A percentile compares a stretch with the other conserved stretches of the same genome.
Conservation (phyloP, 2,888 invertebrate species). For the Malthinus seriepunctatus region DNA sequence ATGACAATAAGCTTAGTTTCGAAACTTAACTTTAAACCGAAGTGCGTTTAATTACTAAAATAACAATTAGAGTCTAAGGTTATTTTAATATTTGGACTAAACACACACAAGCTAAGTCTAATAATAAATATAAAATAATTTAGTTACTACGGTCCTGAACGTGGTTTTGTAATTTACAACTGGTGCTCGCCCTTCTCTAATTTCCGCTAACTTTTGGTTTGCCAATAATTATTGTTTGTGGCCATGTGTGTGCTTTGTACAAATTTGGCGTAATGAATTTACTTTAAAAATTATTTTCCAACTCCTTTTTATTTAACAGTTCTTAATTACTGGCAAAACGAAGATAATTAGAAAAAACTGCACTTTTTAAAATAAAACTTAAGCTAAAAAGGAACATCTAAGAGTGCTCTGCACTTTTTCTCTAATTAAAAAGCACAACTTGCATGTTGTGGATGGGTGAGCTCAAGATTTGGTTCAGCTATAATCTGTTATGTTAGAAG, state of each 20-base stretch:
- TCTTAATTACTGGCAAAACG: too few species aligned
- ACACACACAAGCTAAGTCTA: constrained; percentile 7
- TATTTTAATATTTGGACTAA: constrained; percentile 3
- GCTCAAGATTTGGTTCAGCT: too few species aligned
- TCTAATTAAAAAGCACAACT: too few species aligned
- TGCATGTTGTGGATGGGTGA: too few species aligned
- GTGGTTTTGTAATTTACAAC: constrained; percentile 31
- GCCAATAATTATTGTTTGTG: constrained; percentile 30
- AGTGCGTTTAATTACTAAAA: constrained; percentile 25
- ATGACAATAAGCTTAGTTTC: constrained; percentile 22
- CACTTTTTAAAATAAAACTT: too few species aligned
- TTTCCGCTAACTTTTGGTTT: constrained; percentile 27
- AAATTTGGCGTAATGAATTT: constrained; percentile 29
- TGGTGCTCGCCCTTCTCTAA: constrained; percentile 19
- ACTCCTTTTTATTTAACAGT: not conserved
- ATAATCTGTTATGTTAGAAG: too few species aligned
- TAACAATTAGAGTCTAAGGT: constrained; percentile 18
- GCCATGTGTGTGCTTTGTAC: constrained; percentile 13
- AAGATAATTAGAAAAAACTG: too few species aligned
- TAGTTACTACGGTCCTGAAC: constrained; percentile 23
- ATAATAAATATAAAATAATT: constrained; percentile 12
- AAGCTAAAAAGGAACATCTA: too few species aligned
- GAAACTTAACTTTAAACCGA: constrained; percentile 16
- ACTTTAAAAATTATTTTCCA: constrained; percentile 5
- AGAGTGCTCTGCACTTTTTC: too few species aligned